Evolutionary conservation across 2,888 invertebrate genomes (phyloP).

Genomic region (Endotricha flammealis): DNA sequence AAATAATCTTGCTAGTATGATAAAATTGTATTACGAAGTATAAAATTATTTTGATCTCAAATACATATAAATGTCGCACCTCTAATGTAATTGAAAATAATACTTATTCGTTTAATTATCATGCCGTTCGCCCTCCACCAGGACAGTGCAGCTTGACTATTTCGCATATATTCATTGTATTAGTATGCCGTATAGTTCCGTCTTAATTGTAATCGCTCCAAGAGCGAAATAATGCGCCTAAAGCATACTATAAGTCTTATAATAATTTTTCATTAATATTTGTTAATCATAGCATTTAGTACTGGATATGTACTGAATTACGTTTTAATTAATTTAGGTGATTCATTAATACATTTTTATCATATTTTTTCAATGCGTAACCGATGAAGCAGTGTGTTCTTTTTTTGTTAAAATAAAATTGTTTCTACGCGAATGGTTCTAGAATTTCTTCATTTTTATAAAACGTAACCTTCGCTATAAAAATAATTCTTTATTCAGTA

Average conservation of each 20-base stretch:
- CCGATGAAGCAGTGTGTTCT: neutral
- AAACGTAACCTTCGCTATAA: constrained; percentile 27
- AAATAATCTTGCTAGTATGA: no score
- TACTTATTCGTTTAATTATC: no score
- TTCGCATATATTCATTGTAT: neutral
- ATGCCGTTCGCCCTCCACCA: neutral
- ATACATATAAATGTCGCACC: no score
- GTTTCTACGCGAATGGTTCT: neutral
- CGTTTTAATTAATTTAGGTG: constrained; percentile 3
- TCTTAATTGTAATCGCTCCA: constrained; percentile 1
- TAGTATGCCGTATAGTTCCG: neutral
- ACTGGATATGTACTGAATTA: neutral
- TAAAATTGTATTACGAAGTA: no score
- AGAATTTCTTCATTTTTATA: neutral
- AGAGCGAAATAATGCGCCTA: constrained; percentile 10
- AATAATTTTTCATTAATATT: constrained; percentile 12
- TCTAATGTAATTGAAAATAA: no score
- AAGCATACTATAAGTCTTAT: constrained; percentile 19
- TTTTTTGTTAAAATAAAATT: neutral
- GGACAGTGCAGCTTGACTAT: neutral
- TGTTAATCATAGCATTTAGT: constrained; percentile 1
- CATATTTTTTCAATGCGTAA: no score
- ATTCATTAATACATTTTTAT: neutral
- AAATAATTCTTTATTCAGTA: constrained; percentile 27
- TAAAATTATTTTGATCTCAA: no score